Evolutionary conservation across 2,113 vertebrate species (phyloP).

Genomic region (Accipiter cooperii): DNA sequence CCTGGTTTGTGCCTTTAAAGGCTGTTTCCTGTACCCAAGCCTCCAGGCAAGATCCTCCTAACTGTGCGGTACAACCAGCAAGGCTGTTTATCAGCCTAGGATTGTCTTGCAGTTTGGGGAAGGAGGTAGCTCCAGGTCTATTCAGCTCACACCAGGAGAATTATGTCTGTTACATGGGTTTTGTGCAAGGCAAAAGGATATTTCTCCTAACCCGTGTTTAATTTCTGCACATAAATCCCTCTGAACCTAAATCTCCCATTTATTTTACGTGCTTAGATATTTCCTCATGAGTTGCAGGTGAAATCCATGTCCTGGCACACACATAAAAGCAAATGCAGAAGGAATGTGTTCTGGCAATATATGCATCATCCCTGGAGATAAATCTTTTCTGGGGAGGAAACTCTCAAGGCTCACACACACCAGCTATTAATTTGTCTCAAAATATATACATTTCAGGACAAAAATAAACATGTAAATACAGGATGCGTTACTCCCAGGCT

Average conservation of each 20-base stretch:
- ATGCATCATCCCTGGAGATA: background rate
- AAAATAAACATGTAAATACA: background rate
- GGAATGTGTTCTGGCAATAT: background rate
- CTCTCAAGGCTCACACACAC: background rate
- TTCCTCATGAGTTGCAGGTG: background rate
- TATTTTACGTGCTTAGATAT: background rate
- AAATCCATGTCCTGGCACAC: background rate
- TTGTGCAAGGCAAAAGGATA: background rate
- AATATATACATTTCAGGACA: background rate
- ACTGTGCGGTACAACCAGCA: fast-evolving
- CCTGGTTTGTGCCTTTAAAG: background rate
- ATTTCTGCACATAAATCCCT: constrained; percentile 13
- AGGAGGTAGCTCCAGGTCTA: background rate
- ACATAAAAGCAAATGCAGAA: background rate
- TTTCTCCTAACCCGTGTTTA: background rate
- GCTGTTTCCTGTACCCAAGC: background rate
- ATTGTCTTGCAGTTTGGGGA: background rate
- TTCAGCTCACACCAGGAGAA: background rate
- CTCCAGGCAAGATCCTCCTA: background rate
- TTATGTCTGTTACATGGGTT: background rate
- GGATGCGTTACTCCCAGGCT: background rate
- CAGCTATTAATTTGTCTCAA: background rate
- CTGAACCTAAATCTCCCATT: background rate
- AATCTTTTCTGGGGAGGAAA: background rate
- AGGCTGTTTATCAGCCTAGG: background rate